A percentile compares a stretch with the other conserved stretches of the same genome.
Evolutionary conservation across 2,888 invertebrate species (phyloP).

Genomic region (Helicoverpa assulta): DNA sequence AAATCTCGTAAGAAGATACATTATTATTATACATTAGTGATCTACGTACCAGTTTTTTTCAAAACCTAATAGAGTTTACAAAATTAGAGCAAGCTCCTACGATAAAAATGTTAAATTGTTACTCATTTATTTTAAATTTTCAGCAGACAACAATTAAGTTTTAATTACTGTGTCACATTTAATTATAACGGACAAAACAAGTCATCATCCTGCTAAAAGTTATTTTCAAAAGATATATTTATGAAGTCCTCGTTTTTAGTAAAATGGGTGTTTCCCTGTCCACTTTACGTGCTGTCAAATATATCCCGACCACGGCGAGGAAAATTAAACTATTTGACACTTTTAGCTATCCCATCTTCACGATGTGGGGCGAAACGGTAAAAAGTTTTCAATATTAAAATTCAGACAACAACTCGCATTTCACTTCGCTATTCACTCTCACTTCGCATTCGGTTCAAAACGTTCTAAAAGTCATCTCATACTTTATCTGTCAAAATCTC

Average conservation of each 20-base stretch:
- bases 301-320: not conserved
- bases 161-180: not conserved
- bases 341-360: not conserved
- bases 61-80: no score
- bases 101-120: no score
- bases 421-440: no score
- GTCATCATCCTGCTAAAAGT: not conserved
- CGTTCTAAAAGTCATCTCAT: no score
- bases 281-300: conserved; percentile 1
- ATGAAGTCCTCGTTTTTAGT: not conserved
- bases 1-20: no score
- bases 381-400: not conserved
- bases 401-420: no score
- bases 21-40: no score
- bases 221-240: not conserved
- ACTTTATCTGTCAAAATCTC: no score
- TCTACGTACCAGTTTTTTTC: no score
- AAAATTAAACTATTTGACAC: not conserved
- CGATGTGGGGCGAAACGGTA: not conserved
- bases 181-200: not conserved
- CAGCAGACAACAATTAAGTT: not conserved
- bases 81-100: no score
- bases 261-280: not conserved
- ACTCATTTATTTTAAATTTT: not conserved
- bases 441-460: no score